Percentiles rank a stretch among this genome's conserved stretches.
Conservation (phyloP, 2,797 vertebrate genomes). For the Miichthys miiuy region DNA sequence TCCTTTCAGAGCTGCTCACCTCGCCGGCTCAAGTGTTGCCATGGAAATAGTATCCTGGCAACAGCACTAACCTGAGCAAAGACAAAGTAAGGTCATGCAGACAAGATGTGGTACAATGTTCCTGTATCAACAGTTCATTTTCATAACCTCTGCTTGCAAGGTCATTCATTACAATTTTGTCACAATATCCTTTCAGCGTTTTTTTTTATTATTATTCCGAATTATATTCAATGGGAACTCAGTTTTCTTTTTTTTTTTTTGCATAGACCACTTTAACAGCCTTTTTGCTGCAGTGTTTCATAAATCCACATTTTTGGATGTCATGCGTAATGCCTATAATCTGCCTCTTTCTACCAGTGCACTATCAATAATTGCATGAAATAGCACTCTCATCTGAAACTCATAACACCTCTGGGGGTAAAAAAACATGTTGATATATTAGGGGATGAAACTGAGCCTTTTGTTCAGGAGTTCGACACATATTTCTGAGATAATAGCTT, state of each 20-base stretch:
- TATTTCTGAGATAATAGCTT: conserved; percentile 10
- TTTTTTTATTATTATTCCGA: conserved; percentile 17
- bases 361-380: conserved; percentile 52
- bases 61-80: conserved; percentile 82
- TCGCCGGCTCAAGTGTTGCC: conserved; percentile 83
- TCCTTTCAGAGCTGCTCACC: conserved; percentile 78
- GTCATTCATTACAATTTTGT: conserved; percentile 32
- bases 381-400: conserved; percentile 40
- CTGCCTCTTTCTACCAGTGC: conserved; percentile 12
- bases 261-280: conserved; percentile 1
- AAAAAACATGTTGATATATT: conserved; percentile 29
- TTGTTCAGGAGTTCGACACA: conserved; percentile 34
- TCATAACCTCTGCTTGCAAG: conserved; percentile 40
- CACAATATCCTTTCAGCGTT: conserved; percentile 16
- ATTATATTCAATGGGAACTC: conserved; percentile 21
- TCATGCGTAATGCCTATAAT: conserved; percentile 36
- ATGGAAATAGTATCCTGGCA: conserved; percentile 87
- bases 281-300: conserved; percentile 31
- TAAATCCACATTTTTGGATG: conserved; percentile 41
- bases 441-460: conserved; percentile 35
- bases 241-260: background rate
- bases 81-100: conserved; percentile 83
- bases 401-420: conserved; percentile 15
- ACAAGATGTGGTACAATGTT: conserved; percentile 58
- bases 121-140: conserved; percentile 39